Base-by-base conservation (phyloP, 2,113 vertebrate genomes). In the Boleophthalmus pectinirostris region DNA sequence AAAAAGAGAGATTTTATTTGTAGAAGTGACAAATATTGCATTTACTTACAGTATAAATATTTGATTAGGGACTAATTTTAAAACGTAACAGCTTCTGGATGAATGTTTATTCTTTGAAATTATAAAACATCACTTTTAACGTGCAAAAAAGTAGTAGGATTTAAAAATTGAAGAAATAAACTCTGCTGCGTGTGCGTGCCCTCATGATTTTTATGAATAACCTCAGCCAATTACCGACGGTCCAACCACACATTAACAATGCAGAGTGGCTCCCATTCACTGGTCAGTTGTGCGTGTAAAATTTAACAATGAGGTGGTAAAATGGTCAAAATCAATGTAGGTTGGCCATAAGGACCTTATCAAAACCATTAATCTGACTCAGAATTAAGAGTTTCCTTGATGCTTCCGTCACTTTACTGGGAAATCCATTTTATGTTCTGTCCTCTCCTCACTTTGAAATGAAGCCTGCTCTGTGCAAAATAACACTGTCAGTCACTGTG, bases 341-440 rank as follows among this genome's bases (percentile, higher is more conserved):
- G n/a, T 23, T 66, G 45, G 21, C 13, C 13, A 47, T 33, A 75
- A 49, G 49, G 66, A 46, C 61, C 45, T 18, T 33, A 60, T 81
- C 58, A 82, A 72, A 53, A 67, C n/a, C 23, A 51, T 33, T 81
- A 82, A 87, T 85, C 79, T 72, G 80, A 75, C 73, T 80, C 69
- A 74, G 79, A 80, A 74, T 79, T 77, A 71, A 81, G 74, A 74
- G 35, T 85, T 72, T 21, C 66, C 45, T 71, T 13, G 43, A 61
- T 78, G 79, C 57, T 53, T 18, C 35, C 80, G 77, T 66, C 66
- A 64, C 38, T 63, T 47, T 73, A 80, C n/a, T 69, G 71, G 20
- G 6, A 67, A 72, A 64, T 74, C 70, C 75, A 35, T 82, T 83
- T 81, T 73, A 51, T 53, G 79, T 18, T 24, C 38, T 75, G 24